Evolutionary conservation across 2,113 vertebrate species (phyloP).

Genomic region (Reinhardtius hippoglossoides): DNA sequence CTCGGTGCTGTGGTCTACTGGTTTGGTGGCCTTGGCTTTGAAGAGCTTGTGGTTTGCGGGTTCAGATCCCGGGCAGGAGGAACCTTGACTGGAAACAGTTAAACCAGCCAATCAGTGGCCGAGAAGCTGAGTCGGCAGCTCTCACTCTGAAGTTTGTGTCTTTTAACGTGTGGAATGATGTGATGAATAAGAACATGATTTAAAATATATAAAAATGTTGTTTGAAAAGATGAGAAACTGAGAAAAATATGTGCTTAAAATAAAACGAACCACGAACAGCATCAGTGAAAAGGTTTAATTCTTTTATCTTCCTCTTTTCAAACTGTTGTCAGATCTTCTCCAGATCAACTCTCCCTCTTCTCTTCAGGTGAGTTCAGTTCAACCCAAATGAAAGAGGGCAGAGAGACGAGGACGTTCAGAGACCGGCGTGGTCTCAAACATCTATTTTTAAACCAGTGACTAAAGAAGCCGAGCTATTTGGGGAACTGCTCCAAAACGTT

Average conservation of each 20-base stretch:
- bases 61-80: constrained; percentile 69
- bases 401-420: constrained; percentile 42
- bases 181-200: no score
- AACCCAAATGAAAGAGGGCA: constrained; percentile 28
- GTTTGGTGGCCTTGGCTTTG: constrained; percentile 80
- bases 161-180: no score
- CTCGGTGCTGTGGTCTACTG: constrained; percentile 55
- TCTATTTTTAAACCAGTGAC: constrained; percentile 67
- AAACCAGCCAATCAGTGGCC: constrained; percentile 49
- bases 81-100: constrained; percentile 59
- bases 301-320: no score
- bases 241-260: background rate
- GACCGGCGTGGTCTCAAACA: constrained; percentile 30
- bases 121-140: constrained; percentile 69
- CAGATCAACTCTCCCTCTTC: no score
- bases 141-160: background rate
- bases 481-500: constrained; percentile 60
- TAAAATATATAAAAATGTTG: no score
- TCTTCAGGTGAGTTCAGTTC: no score
- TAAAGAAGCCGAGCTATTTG: constrained; percentile 73
- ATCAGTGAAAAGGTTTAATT: no score
- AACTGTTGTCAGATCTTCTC: no score
- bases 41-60: constrained; percentile 66
- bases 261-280: no score
- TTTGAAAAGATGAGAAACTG: background rate